Evolutionary conservation across 2,888 invertebrate species (phyloP), one percentile per base, ranked within the genome.

Genomic region (Seira sanloemensis): DNA sequence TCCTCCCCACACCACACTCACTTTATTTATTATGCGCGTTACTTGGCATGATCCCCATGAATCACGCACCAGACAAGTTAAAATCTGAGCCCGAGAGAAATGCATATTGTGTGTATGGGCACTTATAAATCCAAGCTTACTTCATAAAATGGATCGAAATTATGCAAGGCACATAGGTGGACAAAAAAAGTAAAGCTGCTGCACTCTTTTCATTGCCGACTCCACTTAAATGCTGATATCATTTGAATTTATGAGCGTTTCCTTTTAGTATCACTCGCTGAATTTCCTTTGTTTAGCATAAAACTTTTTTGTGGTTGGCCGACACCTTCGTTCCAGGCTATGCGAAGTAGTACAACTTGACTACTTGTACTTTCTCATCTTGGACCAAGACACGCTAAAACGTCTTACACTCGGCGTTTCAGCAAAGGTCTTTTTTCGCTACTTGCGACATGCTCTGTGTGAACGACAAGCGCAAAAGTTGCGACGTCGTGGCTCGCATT

Each of bases 161-260:
- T 50, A 50, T 50, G n/a, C n/a, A 7, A 50, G 50, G 50, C 50
- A 12, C n/a, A n/a, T n/a, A n/a, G n/a, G n/a, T n/a, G n/a, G n/a
- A 58, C 58, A 68, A 26, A 68, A 37, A 68, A 37, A 37, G 18
- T 21, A 65, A 65, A 65, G 23, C 19, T 68, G 24, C 26, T 25
- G 26, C 26, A 68, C 18, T 7, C 68, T 4, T 9, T 18, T 50
- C 50, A 50, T 16, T 7, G 18, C 23, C 37, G 18, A 50, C 24
- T 18, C 50, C 50, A 74, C 26, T 67, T 76, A 67, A 46, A 68
- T 78, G 78, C 69, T 78, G 58, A 78, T 78, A 78, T 78, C 78
- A 78, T 78, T 78, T 54, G 69, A 78, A 78, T 78, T 78, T 78
- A 78, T 78, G 78, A 78, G 67, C 78, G 62, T 78, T 78, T 78